phyloP scores from a whole-genome alignment of 2,888 invertebrate genomes.

The Temnothorax rugatulus region DNA sequence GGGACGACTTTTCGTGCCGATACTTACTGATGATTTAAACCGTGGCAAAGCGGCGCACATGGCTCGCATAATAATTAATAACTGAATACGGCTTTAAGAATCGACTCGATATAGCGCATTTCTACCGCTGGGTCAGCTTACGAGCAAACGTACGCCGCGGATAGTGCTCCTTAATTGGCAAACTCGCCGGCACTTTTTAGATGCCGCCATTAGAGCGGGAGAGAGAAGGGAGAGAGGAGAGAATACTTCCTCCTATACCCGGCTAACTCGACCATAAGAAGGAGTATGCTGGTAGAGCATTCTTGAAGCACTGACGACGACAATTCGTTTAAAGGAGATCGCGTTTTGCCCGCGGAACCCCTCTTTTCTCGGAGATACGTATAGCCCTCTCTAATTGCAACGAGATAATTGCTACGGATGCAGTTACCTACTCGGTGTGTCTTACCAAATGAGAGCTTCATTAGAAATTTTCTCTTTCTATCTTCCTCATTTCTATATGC shows the following conservation, averaged over 20 bases:
- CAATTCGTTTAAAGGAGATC: slow-evolving; percentile 56
- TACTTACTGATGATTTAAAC: slow-evolving; percentile 59
- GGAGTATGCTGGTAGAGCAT: slow-evolving; percentile 67
- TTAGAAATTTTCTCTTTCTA: slow-evolving; percentile 14
- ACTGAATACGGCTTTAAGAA: slow-evolving; percentile 53
- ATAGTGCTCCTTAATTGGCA: slow-evolving; percentile 73
- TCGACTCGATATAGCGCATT: slow-evolving; percentile 54
- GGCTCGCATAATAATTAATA: slow-evolving; percentile 73
- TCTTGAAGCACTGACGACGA: slow-evolving; percentile 58
- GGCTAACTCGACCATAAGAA: slow-evolving; percentile 68
- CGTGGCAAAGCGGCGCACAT: slow-evolving; percentile 52
- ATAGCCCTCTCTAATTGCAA: slow-evolving; percentile 67
- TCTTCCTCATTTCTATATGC: background rate
- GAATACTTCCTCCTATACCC: slow-evolving; percentile 26
- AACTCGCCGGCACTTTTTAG: slow-evolving; percentile 62
- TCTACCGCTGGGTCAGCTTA: slow-evolving; percentile 63
- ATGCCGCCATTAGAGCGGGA: slow-evolving; percentile 59
- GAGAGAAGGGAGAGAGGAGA: slow-evolving; percentile 11
- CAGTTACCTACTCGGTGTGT: slow-evolving; percentile 44
- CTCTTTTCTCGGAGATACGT: slow-evolving; percentile 59
- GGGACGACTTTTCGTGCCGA: slow-evolving; percentile 3
- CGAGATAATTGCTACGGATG: slow-evolving; percentile 66
- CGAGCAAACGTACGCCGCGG: slow-evolving; percentile 47
- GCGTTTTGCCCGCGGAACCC: slow-evolving; percentile 58
- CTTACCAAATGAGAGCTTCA: slow-evolving; percentile 61